Evolutionary conservation across 1,140 invertebrate species (phyloP).

Genomic region (Brachionus sp.): DNA sequence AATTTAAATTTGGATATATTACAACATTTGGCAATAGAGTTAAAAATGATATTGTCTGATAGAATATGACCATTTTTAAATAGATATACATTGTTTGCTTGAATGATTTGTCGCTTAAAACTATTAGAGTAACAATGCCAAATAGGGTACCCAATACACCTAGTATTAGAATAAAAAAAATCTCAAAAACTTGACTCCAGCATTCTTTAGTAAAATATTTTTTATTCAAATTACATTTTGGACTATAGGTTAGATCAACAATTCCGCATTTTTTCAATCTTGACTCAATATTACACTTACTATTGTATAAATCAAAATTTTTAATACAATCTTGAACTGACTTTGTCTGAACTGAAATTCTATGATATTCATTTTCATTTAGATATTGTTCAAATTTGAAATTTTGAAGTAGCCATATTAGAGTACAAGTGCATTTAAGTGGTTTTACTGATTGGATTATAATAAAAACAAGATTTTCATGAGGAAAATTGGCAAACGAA

Average conservation of each 20-base stretch:
- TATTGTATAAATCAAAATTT: neutral
- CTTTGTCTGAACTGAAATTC: neutral
- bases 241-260: neutral
- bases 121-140: neutral
- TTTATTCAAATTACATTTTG: neutral
- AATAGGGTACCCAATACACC: neutral
- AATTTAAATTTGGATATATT: neutral
- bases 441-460: neutral
- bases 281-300: neutral
- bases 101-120: neutral
- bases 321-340: neutral
- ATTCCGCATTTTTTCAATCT: neutral
- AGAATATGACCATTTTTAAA: neutral
- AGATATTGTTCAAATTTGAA: neutral
- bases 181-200: neutral
- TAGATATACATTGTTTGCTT: constrained; percentile 8
- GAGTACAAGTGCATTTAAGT: neutral
- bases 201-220: neutral
- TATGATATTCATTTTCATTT: neutral
- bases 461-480: neutral
- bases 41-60: neutral
- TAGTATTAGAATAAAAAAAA: neutral
- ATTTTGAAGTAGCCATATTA: neutral
- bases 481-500: neutral
- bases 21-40: neutral